Evolutionary conservation across 2,113 vertebrate species (phyloP), one percentile per base, ranked within the genome.

Genomic region (Ammodytes dubius): DNA sequence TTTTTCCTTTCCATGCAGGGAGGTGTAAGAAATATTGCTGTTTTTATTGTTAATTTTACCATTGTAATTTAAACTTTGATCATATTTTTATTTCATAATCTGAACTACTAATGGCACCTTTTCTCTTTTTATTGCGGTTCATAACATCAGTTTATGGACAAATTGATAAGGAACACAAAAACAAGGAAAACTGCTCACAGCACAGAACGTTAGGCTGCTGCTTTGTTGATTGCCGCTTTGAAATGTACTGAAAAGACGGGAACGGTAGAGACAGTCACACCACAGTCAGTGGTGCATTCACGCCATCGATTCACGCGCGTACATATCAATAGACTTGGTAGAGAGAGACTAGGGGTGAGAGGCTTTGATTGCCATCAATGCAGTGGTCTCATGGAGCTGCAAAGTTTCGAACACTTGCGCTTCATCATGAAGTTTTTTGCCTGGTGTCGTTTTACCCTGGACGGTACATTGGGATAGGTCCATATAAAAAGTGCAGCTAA

Each of bases 211-310:
- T 27, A 27, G 27, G 27, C 27, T 27, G 27, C 27, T 27, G 1
- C 27, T 27, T 27, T 27, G 27, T 27, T 27, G 27, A 27, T 27
- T 27, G 27, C 27, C 27, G 27, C 27, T 27, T 27, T 27, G 27
- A 27, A 27, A 27, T 27, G 27, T 27, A 27, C 27, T 27, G 27
- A 27, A 27, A 27, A 27, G 27, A 27, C 2, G 27, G 27, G 27
- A 27, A 27, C 27, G 27, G 27, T 27, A 27, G 27, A 27, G 27
- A 58, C 56, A 75, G 50, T 80, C 68, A 52, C 66, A 45, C 63
- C 52, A 61, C 42, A 68, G 65, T 27, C 89, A 83, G 84, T 63
- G 84, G 70, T 74, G 70, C 19, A 0, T 47, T 61, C 37, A 61
- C 53, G 27, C 27, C 27, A 27, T 27, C 27, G 27, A 27, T 27